These are phyloP conservation scores for Phalacrocorax carbo DNA, from an alignment of 2,113 vertebrate genomes.

Conservation along the genomic window DNA sequence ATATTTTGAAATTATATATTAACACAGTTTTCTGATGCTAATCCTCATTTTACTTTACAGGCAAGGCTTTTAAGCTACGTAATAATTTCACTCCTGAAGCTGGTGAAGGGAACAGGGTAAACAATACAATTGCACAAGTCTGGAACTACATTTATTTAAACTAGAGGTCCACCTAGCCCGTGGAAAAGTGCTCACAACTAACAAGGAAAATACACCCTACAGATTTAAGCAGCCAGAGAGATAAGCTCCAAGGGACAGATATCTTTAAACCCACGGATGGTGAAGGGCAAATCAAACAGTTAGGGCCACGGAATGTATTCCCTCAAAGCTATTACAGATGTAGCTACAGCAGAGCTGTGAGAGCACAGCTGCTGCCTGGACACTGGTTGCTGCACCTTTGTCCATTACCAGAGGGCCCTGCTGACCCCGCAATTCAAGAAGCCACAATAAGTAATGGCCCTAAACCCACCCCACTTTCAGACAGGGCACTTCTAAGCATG, in stretches of 20 bases:
- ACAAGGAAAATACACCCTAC: neutral
- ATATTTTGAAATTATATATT: neutral
- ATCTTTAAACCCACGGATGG: neutral
- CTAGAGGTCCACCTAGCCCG: neutral
- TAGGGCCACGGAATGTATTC: neutral
- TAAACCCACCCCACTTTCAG: neutral
- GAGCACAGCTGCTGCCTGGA: neutral
- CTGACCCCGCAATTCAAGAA: neutral
- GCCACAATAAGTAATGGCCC: neutral
- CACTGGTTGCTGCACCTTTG: neutral
- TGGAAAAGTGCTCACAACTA: neutral
- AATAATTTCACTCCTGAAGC: neutral
- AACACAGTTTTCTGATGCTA: neutral
- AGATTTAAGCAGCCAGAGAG: neutral
- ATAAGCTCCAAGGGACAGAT: neutral
- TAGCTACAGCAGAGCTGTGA: neutral
- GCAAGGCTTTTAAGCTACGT: neutral
- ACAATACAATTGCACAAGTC: neutral
- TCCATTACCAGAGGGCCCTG: neutral
- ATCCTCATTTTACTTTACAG: neutral
- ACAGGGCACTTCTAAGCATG: neutral
- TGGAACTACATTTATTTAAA: neutral
- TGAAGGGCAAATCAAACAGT: neutral
- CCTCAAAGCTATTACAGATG: neutral
- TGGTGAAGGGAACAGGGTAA: neutral